Percentiles rank a stretch among this genome's conserved stretches.
phyloP scores from a whole-genome alignment of 2,797 vertebrate genomes.

The Cuniculus paca region DNA sequence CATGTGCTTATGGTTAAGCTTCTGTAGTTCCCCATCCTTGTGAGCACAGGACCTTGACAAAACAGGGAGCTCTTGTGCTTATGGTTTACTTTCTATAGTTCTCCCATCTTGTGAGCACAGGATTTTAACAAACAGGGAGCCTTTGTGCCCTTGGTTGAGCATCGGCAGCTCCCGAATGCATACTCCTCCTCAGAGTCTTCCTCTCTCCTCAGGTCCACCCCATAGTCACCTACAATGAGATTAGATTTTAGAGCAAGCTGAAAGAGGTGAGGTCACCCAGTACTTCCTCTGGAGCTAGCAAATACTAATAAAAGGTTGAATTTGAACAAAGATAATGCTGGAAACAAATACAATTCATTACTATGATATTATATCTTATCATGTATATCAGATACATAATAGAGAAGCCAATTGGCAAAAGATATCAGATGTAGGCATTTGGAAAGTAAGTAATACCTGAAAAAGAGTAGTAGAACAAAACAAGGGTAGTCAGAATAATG shows the following conservation, averaged over 20 bases:
- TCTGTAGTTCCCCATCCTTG: not conserved
- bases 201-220: not conserved
- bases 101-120: not conserved
- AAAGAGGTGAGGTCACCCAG: not conserved
- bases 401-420: not conserved
- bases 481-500: not conserved
- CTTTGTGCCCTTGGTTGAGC: not conserved
- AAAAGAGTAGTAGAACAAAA: not conserved
- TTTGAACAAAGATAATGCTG: not conserved
- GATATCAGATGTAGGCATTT: not conserved
- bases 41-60: not conserved
- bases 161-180: not conserved
- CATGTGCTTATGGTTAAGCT: not conserved
- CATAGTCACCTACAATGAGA: not conserved
- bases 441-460: not conserved
- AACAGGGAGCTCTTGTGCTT: not conserved
- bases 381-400: not conserved
- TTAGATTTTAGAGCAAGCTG: not conserved
- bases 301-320: not conserved
- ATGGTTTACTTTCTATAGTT: not conserved
- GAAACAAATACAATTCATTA: constrained; percentile 1
- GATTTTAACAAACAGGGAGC: not conserved
- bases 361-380: not conserved
- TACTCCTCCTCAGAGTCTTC: not conserved
- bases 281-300: not conserved